These are phyloP conservation scores for Rhagium mordax DNA, from an alignment of 2,888 invertebrate genomes.

Conservation along the genomic window DNA sequence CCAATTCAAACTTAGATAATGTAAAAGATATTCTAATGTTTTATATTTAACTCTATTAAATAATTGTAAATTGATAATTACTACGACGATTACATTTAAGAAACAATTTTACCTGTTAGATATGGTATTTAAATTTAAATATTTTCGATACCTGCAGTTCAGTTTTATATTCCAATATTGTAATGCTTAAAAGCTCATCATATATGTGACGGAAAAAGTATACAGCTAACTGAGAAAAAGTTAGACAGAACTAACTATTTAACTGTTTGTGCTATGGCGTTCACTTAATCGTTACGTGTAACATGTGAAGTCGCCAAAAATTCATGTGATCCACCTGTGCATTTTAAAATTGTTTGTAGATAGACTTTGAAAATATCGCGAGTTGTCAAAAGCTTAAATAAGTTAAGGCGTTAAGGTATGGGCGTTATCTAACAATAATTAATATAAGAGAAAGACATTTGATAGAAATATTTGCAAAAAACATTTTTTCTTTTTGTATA, in stretches of 20 bases:
- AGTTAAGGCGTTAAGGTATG: background rate
- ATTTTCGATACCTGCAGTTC: conserved; percentile 6
- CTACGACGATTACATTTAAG: conserved; percentile 11
- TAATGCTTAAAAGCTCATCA: conserved; percentile 14
- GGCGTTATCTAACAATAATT: background rate
- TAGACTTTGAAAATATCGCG: background rate
- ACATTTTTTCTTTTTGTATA: too few relatives aligned
- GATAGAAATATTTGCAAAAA: too few relatives aligned
- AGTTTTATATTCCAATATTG: conserved; percentile 5
- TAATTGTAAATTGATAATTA: conserved; percentile 14
- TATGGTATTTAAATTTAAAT: background rate
- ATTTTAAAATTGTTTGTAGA: background rate
- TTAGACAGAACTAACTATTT: background rate
- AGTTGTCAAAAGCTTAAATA: background rate
- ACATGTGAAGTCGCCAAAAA: background rate
- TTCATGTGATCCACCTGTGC: background rate
- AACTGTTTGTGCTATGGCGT: background rate
- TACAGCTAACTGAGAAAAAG: background rate
- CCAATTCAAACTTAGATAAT: conserved; percentile 34
- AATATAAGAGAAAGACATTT: background rate
- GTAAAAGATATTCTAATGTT: conserved; percentile 31
- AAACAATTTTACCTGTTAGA: conserved; percentile 7
- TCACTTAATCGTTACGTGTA: background rate
- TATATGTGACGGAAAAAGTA: conserved; percentile 19
- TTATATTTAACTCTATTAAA: conserved; percentile 31